A percentile compares a stretch with the other conserved stretches of the same genome.
phyloP scores from a whole-genome alignment of 2,797 vertebrate genomes.

The Varecia variegata region DNA sequence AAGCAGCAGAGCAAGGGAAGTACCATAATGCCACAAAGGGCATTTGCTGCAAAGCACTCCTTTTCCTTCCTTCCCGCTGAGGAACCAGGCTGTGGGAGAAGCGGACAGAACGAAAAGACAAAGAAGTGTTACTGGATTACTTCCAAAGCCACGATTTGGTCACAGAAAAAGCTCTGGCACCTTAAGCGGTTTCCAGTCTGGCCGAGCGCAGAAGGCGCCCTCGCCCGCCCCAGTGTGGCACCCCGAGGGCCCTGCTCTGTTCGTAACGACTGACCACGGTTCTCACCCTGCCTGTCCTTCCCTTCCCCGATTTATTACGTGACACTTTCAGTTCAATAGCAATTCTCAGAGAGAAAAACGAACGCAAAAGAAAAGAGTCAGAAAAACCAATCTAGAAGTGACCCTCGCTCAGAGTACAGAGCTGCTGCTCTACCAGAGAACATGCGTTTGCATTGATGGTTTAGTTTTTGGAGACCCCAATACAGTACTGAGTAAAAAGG shows the following conservation, averaged over 20 bases:
- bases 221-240: background rate
- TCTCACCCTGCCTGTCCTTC: background rate
- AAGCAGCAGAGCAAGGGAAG: conserved; percentile 73
- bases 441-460: background rate
- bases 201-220: background rate
- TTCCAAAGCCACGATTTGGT: conserved; percentile 62
- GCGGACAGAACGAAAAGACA: conserved; percentile 78
- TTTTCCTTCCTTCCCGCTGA: conserved; percentile 89
- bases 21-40: conserved; percentile 90
- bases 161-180: conserved; percentile 55
- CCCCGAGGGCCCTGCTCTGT: background rate
- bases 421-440: too few species aligned
- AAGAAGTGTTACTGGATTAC: conserved; percentile 54
- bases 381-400: background rate
- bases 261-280: fast-evolving
- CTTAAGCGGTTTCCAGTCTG: conserved; percentile 47
- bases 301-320: background rate
- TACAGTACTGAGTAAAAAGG: background rate
- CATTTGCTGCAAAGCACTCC: conserved; percentile 88
- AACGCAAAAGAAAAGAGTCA: background rate
- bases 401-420: background rate
- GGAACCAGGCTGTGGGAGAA: conserved; percentile 83
- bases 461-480: background rate
- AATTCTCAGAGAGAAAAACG: background rate
- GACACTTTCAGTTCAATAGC: background rate